Evolutionary conservation across 2,888 invertebrate species (phyloP).

Genomic region (Chirona hameri): DNA sequence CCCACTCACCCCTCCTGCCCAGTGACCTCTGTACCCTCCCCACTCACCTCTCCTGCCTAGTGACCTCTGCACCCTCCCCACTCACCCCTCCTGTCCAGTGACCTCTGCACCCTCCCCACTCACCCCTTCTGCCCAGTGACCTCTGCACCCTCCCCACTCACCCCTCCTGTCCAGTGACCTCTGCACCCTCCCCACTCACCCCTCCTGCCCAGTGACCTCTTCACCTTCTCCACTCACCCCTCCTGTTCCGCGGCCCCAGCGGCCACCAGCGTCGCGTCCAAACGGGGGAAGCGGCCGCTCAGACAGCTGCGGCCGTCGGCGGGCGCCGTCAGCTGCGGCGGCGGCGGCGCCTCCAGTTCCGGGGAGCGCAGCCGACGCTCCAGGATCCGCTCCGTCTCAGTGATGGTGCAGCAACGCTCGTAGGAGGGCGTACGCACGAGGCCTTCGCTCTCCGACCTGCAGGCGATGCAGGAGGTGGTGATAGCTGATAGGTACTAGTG

Average conservation of each 20-base stretch:
- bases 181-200: too few relatives aligned
- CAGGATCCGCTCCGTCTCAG: slow-evolving; percentile 60
- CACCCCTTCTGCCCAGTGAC: too few relatives aligned
- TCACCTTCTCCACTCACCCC: not conserved
- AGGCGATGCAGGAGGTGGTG: not conserved
- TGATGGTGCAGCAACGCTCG: slow-evolving; percentile 64
- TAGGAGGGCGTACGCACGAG: slow-evolving; percentile 68
- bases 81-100: too few relatives aligned
- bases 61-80: too few relatives aligned
- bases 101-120: too few relatives aligned
- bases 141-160: too few relatives aligned
- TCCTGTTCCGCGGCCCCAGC: slow-evolving; percentile 42
- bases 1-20: too few relatives aligned
- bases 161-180: too few relatives aligned
- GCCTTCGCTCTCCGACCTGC: slow-evolving; percentile 55
- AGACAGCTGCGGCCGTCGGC: slow-evolving; percentile 40
- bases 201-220: too few relatives aligned
- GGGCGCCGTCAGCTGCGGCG: slow-evolving; percentile 66
- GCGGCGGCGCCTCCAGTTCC: slow-evolving; percentile 77
- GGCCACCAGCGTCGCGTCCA: slow-evolving; percentile 71
- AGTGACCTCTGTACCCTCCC: too few relatives aligned
- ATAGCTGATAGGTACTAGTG: not conserved
- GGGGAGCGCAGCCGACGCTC: slow-evolving; percentile 64
- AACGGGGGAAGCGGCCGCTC: slow-evolving; percentile 70
- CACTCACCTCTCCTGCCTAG: too few relatives aligned